phyloP scores from a whole-genome alignment of 2,113 vertebrate species.

The Spheniscus mendiculus region DNA sequence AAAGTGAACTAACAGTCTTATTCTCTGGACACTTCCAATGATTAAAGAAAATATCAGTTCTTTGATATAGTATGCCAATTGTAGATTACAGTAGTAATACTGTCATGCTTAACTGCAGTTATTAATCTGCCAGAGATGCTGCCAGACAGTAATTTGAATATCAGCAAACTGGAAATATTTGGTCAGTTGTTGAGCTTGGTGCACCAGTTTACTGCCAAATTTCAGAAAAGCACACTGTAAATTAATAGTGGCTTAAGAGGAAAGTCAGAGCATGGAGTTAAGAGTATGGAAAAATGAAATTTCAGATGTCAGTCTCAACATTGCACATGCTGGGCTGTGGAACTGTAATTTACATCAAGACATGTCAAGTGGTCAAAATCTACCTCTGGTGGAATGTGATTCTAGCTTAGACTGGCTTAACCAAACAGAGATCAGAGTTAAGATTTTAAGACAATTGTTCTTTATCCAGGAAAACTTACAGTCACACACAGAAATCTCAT shows the following conservation, averaged over 20 bases:
- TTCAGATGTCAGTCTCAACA: not conserved
- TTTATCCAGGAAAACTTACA: not conserved
- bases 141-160: not conserved
- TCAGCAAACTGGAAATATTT: not conserved
- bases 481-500: not conserved
- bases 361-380: not conserved
- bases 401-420: not conserved
- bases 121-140: not conserved
- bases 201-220: not conserved
- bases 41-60: not conserved
- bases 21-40: not conserved
- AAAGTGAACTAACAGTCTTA: not conserved
- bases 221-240: not conserved
- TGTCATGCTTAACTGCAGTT: not conserved
- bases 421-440: not conserved
- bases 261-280: not conserved
- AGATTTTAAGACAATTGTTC: not conserved
- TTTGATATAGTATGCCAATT: not conserved
- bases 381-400: not conserved
- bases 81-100: not conserved
- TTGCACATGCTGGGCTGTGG: not conserved
- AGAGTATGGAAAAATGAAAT: not conserved
- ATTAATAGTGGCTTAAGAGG: not conserved
- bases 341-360: not conserved
- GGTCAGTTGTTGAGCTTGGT: not conserved